Conservation (phyloP, 2,888 invertebrate genomes). For the Colletes collaris region DNA sequence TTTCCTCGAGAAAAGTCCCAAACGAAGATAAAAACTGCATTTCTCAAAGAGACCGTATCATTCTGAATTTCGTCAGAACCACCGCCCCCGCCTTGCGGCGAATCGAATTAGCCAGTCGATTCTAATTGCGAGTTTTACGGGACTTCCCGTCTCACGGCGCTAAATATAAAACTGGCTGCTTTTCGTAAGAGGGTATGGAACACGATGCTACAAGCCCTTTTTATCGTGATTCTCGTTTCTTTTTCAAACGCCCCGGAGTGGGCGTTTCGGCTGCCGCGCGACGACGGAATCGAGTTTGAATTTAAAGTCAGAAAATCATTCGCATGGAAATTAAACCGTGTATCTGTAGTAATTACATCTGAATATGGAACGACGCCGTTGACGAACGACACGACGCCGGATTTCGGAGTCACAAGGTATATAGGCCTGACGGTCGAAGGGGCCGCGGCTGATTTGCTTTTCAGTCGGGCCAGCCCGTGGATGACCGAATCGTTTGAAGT, state of each 20-base stretch:
- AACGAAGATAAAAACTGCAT: too few relatives aligned
- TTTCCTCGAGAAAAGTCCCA: too few relatives aligned
- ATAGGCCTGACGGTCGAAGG: conserved; percentile 19
- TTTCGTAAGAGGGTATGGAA: background rate
- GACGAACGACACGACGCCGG: background rate
- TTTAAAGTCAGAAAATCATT: conserved; percentile 12
- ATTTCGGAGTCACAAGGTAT: conserved; percentile 8
- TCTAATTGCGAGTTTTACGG: conserved; percentile 49
- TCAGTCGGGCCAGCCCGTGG: conserved; percentile 31
- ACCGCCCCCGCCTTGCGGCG: background rate
- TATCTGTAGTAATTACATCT: background rate
- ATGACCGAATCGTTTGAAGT: conserved; percentile 42
- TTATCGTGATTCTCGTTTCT: conserved; percentile 11
- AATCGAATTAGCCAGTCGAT: conserved; percentile 39
- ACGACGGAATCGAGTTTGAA: conserved; percentile 5
- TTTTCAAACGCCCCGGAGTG: conserved; percentile 22
- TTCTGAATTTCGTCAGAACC: conserved; percentile 1
- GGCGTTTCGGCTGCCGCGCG: background rate
- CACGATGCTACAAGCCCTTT: conserved; percentile 7
- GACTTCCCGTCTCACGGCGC: conserved; percentile 8
- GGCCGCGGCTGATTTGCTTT: conserved; percentile 51
- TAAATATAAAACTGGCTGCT: conserved; percentile 20
- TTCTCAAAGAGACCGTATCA: background rate
- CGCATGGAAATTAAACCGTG: conserved; percentile 5
- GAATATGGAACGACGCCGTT: conserved; percentile 2